Evolutionary conservation across 1,140 invertebrate species (phyloP).

Genomic region (Drosophila sechellia): DNA sequence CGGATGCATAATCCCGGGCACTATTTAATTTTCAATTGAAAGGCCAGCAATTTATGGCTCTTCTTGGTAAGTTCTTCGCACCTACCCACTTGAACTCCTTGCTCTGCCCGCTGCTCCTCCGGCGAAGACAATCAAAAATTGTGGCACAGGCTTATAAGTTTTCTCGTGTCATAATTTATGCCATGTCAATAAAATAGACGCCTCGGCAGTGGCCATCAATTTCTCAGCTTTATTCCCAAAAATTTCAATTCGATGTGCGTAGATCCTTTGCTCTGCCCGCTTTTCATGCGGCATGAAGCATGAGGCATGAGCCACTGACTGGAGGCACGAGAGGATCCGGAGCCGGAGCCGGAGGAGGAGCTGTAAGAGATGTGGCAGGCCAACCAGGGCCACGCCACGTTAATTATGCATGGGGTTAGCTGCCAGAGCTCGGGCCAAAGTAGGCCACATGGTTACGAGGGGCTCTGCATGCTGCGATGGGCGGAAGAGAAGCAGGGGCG

Average conservation of each 20-base stretch:
- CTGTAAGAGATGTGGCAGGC: conserved; percentile 42
- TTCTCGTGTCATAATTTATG: conserved; percentile 74
- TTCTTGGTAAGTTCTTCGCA: conserved; percentile 18
- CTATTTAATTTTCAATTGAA: conserved; percentile 81
- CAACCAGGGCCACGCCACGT: conserved; percentile 65
- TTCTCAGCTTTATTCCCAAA: conserved; percentile 48
- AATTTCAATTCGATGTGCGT: conserved; percentile 73
- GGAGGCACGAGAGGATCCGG: conserved; percentile 18
- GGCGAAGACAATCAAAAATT: conserved; percentile 74
- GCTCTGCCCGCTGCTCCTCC: not conserved
- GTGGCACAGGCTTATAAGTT: conserved; percentile 70
- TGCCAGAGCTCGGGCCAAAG: conserved; percentile 72
- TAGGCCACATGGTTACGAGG: conserved; percentile 72
- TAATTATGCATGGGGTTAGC: conserved; percentile 79
- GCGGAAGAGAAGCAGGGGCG: not conserved
- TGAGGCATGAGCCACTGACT: conserved; percentile 14
- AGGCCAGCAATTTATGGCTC: conserved; percentile 62
- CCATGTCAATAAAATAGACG: conserved; percentile 69
- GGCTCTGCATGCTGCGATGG: conserved; percentile 38
- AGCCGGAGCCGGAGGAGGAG: conserved; percentile 8
- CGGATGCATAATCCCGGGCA: conserved; percentile 65
- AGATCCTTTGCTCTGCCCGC: conserved; percentile 44
- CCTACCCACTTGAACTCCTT: not conserved
- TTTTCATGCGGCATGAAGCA: conserved; percentile 21
- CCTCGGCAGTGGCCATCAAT: conserved; percentile 52